Base-by-base conservation (phyloP, 1,140 invertebrate species). In the Saccostrea cuccullata region DNA sequence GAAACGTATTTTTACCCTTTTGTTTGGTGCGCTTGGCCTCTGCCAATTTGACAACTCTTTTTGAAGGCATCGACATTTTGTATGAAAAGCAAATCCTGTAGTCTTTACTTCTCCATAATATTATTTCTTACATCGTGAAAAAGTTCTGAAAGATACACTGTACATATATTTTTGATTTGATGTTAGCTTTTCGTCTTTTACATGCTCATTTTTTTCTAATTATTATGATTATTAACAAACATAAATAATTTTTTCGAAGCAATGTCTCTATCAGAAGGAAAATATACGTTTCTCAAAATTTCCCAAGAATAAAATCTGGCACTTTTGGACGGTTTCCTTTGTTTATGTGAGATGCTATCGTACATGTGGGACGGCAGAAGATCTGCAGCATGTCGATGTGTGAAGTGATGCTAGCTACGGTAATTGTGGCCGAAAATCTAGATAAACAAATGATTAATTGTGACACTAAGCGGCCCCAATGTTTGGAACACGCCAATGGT, bases 371-470 rank as follows among this genome's bases (percentile, higher is more conserved):
- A 20, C 60, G 23, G 23, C 23, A 26, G 23, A 77, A 77, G 70
- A 77, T 30, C 70, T 77, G 70, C 70, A 30, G 70, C 70, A 77
- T 77, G 70, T 77, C 70, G 70, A 77, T 26, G 70, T 77, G 70
- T 77, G 70, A 77, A 77, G 70, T 17, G 70, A 77, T 36, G 70
- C 70, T 77, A 26, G 26, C 23, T 64, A 30, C 13, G 26, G 70
- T 77, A 77, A 77, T 77, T 77, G 70, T 77, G 70, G 70, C 26
- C 26, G 70, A 77, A 73, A 77, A 77, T 26, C 70, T 13, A 77
- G 70, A 77, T 77, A 77, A 77, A 77, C 26, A 77, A 77, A 77
- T 77, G 70, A 77, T 77, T 77, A 77, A 77, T 77, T 36, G 70
- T 77, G 70, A 77, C 70, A 77, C 70, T 77, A 77, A 77, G 70